phyloP scores from a whole-genome alignment of 2,888 invertebrate genomes.

The Drosophila nr. perissopoda region DNA sequence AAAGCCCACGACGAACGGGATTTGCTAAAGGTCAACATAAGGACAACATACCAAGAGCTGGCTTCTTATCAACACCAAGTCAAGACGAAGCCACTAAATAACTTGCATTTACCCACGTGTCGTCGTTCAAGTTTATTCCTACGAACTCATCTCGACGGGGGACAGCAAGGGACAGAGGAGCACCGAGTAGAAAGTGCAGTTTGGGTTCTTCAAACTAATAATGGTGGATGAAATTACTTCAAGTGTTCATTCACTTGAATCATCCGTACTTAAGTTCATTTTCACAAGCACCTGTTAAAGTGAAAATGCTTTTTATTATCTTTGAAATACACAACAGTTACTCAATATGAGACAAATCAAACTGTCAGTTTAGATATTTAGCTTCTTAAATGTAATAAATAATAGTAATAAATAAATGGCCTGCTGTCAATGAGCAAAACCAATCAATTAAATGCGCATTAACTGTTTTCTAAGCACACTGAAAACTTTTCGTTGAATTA shows the following conservation, averaged over 20 bases:
- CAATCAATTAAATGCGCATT: background rate
- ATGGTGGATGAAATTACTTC: background rate
- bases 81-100: constrained; percentile 21
- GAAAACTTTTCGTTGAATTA: background rate
- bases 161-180: background rate
- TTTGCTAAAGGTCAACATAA: constrained; percentile 81
- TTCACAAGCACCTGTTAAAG: background rate
- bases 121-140: constrained; percentile 63
- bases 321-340: background rate
- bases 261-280: background rate
- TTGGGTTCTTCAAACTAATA: constrained; percentile 1
- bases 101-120: constrained; percentile 72
- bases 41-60: constrained; percentile 58
- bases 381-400: background rate
- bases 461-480: background rate
- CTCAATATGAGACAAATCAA: background rate
- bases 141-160: constrained; percentile 34
- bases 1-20: constrained; percentile 28
- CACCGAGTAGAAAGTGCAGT: background rate
- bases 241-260: background rate
- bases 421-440: background rate
- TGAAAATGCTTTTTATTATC: background rate
- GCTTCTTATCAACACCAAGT: constrained; percentile 61
- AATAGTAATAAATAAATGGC: background rate
- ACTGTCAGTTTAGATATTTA: background rate